Evolutionary conservation across 1,140 invertebrate species (phyloP), one percentile per base, ranked within the genome.

Genomic region (Helicoverpa zea): DNA sequence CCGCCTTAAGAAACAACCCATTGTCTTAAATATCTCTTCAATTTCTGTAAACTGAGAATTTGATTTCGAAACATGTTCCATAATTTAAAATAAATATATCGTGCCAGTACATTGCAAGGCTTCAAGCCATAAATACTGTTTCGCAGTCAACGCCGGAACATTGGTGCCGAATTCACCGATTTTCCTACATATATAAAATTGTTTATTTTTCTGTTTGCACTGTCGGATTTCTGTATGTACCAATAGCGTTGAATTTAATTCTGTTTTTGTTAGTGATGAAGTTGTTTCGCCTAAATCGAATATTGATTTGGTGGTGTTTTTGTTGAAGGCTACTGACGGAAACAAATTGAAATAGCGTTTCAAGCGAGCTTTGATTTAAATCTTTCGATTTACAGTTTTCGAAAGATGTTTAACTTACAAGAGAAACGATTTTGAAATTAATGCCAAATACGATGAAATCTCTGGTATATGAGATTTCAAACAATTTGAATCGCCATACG

Each of bases 11-110:
- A 16, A 23, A 59, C 3, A 2, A 16, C 2, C 23, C 18, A 14
- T 3, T 2, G 13, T n/a, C 13, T 2, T n/a, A 14, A 35, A 63
- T 35, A 43, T 63, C 13, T n/a, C 30, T 63, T 63, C 4, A 49
- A 47, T 23, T 11, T 4, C 3, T 18, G 18, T 13, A 49, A 49
- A 12, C 43, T 49, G 35, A 11, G 30, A 18, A 14, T 49, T 49
- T 3, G 29, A 68, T 9, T 23, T 68, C 18, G 18, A 51, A 68
- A 68, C 47, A 29, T 7, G 47, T 16, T 29, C 64, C 16, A 52
- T 68, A 68, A 68, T 70, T 52, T 64, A 52, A 61, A 35, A 63
- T 29, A 70, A 70, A 54, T 54, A 70, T 70, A 70, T 70, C 61
- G 61, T 51, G 12, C 10, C 66, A n/a, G 66, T 70, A 49, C 35